These are phyloP conservation scores for Malachius bipustulatus DNA, from an alignment of 2,888 invertebrate species.

Conservation along the genomic window DNA sequence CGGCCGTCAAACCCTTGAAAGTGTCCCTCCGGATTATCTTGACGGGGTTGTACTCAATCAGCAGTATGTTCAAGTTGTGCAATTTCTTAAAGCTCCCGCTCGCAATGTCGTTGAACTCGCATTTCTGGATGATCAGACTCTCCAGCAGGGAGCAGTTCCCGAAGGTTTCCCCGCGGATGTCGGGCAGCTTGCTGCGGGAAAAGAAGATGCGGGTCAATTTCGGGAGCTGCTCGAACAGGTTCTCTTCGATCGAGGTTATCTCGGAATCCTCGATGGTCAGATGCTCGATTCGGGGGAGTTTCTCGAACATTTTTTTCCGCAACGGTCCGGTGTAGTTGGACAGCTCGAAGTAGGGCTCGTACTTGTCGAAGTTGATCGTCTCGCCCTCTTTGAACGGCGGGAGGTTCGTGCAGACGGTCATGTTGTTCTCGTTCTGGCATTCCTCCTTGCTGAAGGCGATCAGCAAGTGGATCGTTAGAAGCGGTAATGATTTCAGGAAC, in stretches of 20 bases:
- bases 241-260: neutral
- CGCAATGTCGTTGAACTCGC: neutral
- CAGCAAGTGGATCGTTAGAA: too few relatives aligned
- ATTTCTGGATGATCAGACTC: neutral
- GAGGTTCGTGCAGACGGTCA: neutral
- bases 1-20: neutral
- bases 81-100: neutral
- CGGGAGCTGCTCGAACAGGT: neutral
- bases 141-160: neutral
- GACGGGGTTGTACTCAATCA: neutral
- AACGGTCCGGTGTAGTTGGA: conserved; percentile 1
- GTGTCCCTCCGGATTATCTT: neutral
- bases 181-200: neutral
- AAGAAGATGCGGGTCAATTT: neutral
- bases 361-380: neutral
- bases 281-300: neutral
- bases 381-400: neutral
- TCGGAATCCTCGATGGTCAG: neutral
- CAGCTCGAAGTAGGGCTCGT: neutral
- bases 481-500: too few relatives aligned
- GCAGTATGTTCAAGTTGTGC: neutral
- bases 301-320: neutral
- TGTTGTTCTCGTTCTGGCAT: neutral
- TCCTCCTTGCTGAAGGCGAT: too few relatives aligned
- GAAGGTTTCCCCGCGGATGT: neutral